A percentile compares a stretch with the other conserved stretches of the same genome.
Evolutionary conservation across 2,888 invertebrate genomes (phyloP).

Genomic region (Polymixis lichenea): DNA sequence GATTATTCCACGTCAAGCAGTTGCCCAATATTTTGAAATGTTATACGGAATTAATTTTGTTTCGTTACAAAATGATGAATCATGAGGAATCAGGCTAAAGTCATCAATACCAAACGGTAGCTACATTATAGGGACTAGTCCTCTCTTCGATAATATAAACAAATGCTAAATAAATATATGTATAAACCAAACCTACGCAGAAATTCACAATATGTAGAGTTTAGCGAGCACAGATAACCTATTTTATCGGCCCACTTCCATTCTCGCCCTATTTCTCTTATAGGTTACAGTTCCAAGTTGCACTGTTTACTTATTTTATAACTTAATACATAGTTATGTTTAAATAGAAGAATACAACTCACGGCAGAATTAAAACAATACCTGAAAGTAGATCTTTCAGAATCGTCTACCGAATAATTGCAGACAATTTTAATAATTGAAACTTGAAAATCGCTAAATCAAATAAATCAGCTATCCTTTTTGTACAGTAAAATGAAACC

Average conservation of each 20-base stretch:
- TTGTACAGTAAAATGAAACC: neutral
- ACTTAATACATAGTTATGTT: neutral
- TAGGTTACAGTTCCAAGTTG: constrained; percentile 32
- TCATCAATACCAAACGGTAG: neutral
- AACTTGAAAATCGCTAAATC: neutral
- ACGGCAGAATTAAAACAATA: neutral
- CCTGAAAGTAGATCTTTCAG: neutral
- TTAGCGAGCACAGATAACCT: constrained; percentile 56
- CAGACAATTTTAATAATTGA: neutral
- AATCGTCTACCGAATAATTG: neutral
- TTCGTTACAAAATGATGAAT: neutral
- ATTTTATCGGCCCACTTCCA: constrained; percentile 55
- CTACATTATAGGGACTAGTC: neutral
- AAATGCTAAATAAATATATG: constrained; percentile 10
- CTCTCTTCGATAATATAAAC: constrained; percentile 1
- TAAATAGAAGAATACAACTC: neutral
- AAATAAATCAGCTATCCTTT: too few species aligned
- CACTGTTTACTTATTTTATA: constrained; percentile 8
- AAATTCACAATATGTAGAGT: constrained; percentile 25
- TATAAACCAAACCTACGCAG: neutral
- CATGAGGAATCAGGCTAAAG: neutral
- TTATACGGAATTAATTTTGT: neutral
- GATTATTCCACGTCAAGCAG: neutral
- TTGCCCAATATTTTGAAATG: constrained; percentile 7
- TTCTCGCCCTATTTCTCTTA: constrained; percentile 53